phyloP scores from a whole-genome alignment of 2,797 vertebrate genomes.

The Petrocephalus sullivani region DNA sequence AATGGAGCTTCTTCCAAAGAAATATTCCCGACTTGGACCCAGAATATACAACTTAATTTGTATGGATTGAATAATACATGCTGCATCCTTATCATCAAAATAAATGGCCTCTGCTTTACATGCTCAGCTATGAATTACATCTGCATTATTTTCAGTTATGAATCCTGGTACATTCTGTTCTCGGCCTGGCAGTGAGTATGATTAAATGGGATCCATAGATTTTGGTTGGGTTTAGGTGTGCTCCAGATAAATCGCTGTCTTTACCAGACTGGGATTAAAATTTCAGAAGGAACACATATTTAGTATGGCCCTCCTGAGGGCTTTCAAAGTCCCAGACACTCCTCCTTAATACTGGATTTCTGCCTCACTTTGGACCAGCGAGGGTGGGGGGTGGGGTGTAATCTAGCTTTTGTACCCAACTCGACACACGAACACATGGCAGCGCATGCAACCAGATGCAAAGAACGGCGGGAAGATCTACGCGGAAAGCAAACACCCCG shows the following conservation, averaged over 20 bases:
- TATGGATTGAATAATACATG: not conserved
- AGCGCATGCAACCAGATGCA: conserved; percentile 63
- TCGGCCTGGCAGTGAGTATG: conserved; percentile 32
- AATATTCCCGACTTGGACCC: not conserved
- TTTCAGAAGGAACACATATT: not conserved
- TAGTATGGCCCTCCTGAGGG: not conserved
- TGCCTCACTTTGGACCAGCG: conserved; percentile 52
- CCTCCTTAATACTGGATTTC: conserved; percentile 33
- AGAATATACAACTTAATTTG: not conserved
- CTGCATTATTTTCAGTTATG: conserved; percentile 32
- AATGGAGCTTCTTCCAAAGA: not conserved
- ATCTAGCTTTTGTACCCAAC: conserved; percentile 83
- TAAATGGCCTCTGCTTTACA: conserved; percentile 31
- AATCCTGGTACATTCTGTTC: conserved; percentile 32
- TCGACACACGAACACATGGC: conserved; percentile 63
- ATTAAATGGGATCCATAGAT: not conserved
- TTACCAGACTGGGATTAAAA: conserved; percentile 6
- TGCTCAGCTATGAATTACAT: conserved; percentile 43
- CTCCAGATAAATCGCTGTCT: conserved; percentile 18
- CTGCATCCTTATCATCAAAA: not conserved
- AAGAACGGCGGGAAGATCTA: conserved; percentile 61
- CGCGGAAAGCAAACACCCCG: conserved; percentile 29
- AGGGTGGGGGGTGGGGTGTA: conserved; percentile 77
- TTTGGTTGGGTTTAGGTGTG: not conserved
- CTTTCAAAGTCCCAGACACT: not conserved